Evolutionary conservation across 2,797 vertebrate genomes (phyloP).

Genomic region (Hypotaenidia okinawae): DNA sequence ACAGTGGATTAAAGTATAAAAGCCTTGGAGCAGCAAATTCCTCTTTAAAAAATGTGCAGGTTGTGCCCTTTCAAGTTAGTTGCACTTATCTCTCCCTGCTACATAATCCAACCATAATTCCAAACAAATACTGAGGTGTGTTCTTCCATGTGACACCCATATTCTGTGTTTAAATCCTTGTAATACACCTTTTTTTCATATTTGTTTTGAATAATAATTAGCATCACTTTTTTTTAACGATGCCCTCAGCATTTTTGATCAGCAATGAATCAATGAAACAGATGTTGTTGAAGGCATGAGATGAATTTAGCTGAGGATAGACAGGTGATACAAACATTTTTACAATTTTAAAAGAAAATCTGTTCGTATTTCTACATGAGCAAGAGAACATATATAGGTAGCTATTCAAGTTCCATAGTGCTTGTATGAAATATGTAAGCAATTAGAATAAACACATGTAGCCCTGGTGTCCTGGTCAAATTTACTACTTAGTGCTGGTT

Average conservation of each 20-base stretch:
- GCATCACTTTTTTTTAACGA: neutral
- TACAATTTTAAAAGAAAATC: neutral
- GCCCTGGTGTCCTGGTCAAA: neutral
- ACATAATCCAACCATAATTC: neutral
- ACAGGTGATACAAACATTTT: neutral
- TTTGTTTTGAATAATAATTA: neutral
- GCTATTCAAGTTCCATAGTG: neutral
- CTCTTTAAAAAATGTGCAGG: conserved; percentile 30
- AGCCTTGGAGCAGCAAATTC: conserved; percentile 30
- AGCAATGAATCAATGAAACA: neutral
- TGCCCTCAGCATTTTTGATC: neutral
- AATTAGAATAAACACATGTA: neutral
- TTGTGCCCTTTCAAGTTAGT: conserved; percentile 46
- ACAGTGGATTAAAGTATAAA: conserved; percentile 42
- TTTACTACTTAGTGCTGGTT: neutral
- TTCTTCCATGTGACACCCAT: neutral
- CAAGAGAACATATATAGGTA: neutral
- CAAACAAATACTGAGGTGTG: neutral
- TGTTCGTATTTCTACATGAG: neutral
- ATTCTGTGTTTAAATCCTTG: neutral
- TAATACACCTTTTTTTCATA: neutral
- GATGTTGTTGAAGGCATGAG: neutral
- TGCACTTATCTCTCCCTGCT: neutral
- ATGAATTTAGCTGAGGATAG: neutral
- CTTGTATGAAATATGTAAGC: neutral